Percentiles rank a stretch among this genome's conserved stretches.
Conservation (phyloP, 2,888 invertebrate species). For the Phymatocera aterrima region DNA sequence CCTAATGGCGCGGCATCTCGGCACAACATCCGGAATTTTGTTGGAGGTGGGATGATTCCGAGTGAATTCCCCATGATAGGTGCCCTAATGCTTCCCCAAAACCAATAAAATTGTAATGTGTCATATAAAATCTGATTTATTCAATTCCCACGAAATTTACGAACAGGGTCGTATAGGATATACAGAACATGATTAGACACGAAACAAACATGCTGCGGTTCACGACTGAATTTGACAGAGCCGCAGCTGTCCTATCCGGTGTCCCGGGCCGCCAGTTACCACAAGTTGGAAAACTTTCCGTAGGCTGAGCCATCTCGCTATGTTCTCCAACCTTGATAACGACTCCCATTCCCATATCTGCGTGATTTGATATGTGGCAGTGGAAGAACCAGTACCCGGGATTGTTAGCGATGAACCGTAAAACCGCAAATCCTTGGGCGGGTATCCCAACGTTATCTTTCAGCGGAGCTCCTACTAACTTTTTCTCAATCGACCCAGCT, state of each 20-base stretch:
- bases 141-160: not conserved
- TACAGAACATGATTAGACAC: not conserved
- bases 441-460: constrained; percentile 76
- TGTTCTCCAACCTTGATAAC: constrained; percentile 72
- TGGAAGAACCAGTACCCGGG: constrained; percentile 76
- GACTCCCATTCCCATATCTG: constrained; percentile 74
- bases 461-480: constrained; percentile 66
- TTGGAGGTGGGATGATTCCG: too few species aligned
- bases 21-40: too few species aligned
- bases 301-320: constrained; percentile 64
- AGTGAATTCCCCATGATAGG: too few species aligned
- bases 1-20: too few species aligned
- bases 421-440: constrained; percentile 73
- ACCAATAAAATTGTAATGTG: not conserved
- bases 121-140: not conserved
- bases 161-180: not conserved
- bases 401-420: constrained; percentile 75
- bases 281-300: constrained; percentile 69
- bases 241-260: not conserved
- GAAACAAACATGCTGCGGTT: not conserved
- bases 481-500: constrained; percentile 67
- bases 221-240: not conserved
- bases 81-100: not conserved
- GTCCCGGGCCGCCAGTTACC: constrained; percentile 58
- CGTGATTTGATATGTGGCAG: constrained; percentile 75